Conservation (phyloP, 1,140 invertebrate species). For the Drosophila virilis region DNA sequence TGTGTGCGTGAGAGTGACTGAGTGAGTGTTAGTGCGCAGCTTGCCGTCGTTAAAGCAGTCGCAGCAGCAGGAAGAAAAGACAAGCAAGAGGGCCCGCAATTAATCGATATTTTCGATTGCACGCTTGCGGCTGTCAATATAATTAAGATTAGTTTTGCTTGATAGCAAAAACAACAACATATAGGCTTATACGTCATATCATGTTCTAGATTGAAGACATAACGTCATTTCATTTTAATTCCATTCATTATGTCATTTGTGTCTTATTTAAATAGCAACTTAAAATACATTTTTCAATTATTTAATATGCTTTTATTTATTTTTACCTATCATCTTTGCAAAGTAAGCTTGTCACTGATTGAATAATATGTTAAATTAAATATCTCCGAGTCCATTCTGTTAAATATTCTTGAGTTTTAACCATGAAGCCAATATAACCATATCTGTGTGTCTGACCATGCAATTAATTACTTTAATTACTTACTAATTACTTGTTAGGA, state of each 20-base stretch:
- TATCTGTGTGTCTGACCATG: no score
- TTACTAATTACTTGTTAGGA: no score
- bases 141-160: slow-evolving; percentile 15
- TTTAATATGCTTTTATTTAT: no score
- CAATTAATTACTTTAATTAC: no score
- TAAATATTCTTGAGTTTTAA: no score
- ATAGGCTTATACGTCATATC: slow-evolving; percentile 2
- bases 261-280: background rate
- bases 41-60: slow-evolving; percentile 46
- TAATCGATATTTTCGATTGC: slow-evolving; percentile 55
- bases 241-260: background rate
- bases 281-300: background rate
- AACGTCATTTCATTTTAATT: background rate
- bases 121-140: slow-evolving; percentile 6
- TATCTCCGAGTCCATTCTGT: no score
- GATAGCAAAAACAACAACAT: slow-evolving; percentile 7
- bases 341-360: no score
- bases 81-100: slow-evolving; percentile 26
- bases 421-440: no score
- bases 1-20: slow-evolving; percentile 15
- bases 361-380: no score
- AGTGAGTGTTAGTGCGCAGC: slow-evolving; percentile 51
- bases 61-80: slow-evolving; percentile 24
- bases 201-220: background rate
- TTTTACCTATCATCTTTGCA: background rate